phyloP scores from a whole-genome alignment of 2,888 invertebrate genomes.

The Ferrisia virgata region DNA sequence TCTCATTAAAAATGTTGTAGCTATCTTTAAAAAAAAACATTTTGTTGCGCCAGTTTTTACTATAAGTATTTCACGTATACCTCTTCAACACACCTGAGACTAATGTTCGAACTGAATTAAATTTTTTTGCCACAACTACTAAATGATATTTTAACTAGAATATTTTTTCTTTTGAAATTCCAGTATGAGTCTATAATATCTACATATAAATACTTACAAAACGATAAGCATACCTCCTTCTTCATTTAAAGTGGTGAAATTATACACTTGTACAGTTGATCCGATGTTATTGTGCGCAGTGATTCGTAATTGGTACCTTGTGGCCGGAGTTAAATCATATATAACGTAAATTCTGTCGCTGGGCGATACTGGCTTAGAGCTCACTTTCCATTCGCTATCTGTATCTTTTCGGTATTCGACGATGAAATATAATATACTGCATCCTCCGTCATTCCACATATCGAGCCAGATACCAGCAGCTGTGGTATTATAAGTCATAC shows the following conservation, averaged over 20 bases:
- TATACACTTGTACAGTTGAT: slow-evolving; percentile 75
- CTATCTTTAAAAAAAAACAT: too few relatives aligned
- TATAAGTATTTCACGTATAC: too few relatives aligned
- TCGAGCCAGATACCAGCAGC: slow-evolving; percentile 83
- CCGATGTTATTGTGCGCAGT: slow-evolving; percentile 83
- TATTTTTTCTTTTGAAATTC: neutral
- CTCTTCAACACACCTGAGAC: too few relatives aligned
- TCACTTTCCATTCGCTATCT: slow-evolving; percentile 66
- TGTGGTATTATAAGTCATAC: slow-evolving; percentile 80
- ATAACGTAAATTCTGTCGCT: slow-evolving; percentile 79
- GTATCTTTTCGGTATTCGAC: slow-evolving; percentile 71
- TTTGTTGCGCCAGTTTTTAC: too few relatives aligned
- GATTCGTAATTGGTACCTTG: slow-evolving; percentile 56
- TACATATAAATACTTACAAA: neutral
- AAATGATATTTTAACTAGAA: neutral
- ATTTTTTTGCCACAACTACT: neutral
- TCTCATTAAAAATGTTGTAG: too few relatives aligned
- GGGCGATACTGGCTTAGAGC: slow-evolving; percentile 74
- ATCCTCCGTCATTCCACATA: slow-evolving; percentile 85
- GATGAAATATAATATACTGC: slow-evolving; percentile 80
- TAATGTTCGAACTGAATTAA: neutral
- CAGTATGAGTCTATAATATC: too few relatives aligned
- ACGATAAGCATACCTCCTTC: slow-evolving; percentile 65
- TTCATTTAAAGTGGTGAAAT: slow-evolving; percentile 76
- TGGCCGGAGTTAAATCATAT: slow-evolving; percentile 69